Evolutionary conservation across 2,797 vertebrate species (phyloP), one percentile per base, ranked within the genome.

Genomic region (Margarornis squamiger): DNA sequence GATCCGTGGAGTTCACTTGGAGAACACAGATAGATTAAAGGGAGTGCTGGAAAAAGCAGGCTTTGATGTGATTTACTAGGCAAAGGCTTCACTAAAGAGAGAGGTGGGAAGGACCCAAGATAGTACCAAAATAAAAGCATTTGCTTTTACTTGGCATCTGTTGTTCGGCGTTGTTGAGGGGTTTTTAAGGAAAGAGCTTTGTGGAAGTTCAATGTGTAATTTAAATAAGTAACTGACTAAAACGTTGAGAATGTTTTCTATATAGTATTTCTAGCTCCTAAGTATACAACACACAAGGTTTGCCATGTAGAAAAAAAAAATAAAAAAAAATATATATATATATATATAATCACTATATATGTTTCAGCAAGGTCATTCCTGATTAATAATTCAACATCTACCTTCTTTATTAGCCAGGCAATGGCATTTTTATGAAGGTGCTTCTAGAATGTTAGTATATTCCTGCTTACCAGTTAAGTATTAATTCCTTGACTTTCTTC

Each of bases 321-420:
- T 7, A 36, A 36, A n/a, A n/a, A n/a, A n/a, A n/a, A n/a, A n/a
- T n/a, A 55, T 55, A 32, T 30, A 7, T 12, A 32, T n/a, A 55
- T 55, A 49, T n/a, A n/a, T 55, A 51, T 57, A 63, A 58, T 91
- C 71, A 38, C 86, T 92, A 38, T 84, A 39, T 80, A 0, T 57
- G 20, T 83, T 93, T 88, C 89, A 83, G 39, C 59, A 86, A 72
- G 74, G 59, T 91, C 77, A 78, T 13, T 92, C 41, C 29, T 88
- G 72, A 70, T 94, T 81, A 92, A 88, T 89, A 93, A 95, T 94
- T 88, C 68, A 70, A 17, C 0, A 0, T 45, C 29, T 39, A 41
- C 32, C 14, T 80, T 71, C 77, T 74, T 86, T 90, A 65, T 90
- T 92, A 82, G 66, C 73, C 38, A 74, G 61, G 38, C 13, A 88